phyloP scores from a whole-genome alignment of 2,797 vertebrate genomes.

The Melanotaenia trifasciata region DNA sequence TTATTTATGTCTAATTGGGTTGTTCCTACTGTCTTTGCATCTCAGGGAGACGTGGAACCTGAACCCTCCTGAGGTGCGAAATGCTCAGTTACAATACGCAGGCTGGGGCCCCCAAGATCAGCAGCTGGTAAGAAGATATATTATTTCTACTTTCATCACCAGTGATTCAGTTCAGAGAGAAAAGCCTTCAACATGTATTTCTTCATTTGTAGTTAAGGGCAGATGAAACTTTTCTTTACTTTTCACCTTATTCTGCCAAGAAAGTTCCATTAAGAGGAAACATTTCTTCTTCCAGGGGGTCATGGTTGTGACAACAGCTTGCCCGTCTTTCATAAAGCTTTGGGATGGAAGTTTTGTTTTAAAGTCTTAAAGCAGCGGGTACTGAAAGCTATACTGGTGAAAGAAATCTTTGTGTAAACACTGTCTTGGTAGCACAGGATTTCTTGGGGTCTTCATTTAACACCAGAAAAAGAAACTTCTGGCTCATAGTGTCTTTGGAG shows the following conservation, averaged over 20 bases:
- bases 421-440: neutral
- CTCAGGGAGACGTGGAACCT: constrained; percentile 92
- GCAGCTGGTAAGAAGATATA: constrained; percentile 86
- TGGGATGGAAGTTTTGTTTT: too few relatives aligned
- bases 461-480: neutral
- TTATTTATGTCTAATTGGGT: constrained; percentile 12
- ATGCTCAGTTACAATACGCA: constrained; percentile 93
- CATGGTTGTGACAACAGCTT: too few relatives aligned
- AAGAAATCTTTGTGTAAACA: neutral
- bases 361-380: too few relatives aligned
- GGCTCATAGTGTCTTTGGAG: neutral
- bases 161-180: neutral
- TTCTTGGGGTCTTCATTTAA: neutral
- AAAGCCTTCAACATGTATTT: neutral
- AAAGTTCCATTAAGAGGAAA: neutral
- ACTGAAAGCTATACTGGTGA: neutral
- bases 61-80: constrained; percentile 94
- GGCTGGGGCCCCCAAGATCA: constrained; percentile 97
- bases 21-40: constrained; percentile 31
- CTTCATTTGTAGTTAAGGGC: neutral
- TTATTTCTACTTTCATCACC: neutral
- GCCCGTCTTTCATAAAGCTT: too few relatives aligned
- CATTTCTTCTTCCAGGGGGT: too few relatives aligned
- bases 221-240: neutral
- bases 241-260: constrained; percentile 3